Percentiles rank a stretch among this genome's conserved stretches.
Evolutionary conservation across 2,797 vertebrate species (phyloP).

Genomic region (Dipus sagitta): DNA sequence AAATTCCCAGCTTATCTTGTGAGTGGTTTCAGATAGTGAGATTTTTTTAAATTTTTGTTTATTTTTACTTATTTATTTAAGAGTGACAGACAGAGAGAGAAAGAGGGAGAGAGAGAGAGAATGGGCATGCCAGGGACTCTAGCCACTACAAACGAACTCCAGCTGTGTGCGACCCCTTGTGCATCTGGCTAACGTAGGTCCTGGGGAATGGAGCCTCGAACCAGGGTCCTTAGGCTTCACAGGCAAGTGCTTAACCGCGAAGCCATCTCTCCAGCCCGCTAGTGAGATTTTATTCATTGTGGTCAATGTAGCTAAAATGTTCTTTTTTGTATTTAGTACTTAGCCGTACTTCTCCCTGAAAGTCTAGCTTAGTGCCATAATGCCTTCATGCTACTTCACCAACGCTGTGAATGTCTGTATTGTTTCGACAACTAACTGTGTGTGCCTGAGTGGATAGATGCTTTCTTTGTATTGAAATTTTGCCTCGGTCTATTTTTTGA

Average conservation of each 20-base stretch:
- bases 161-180: too few species aligned
- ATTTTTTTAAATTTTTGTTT: too few species aligned
- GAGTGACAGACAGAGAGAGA: too few species aligned
- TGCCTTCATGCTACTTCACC: neutral
- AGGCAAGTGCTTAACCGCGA: too few species aligned
- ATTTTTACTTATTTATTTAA: too few species aligned
- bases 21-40: neutral
- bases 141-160: too few species aligned
- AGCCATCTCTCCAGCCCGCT: too few species aligned
- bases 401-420: neutral
- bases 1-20: neutral
- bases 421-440: neutral
- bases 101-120: too few species aligned
- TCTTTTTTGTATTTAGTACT: neutral
- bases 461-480: neutral
- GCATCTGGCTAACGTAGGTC: too few species aligned
- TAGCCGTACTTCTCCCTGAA: neutral
- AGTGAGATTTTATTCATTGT: neutral
- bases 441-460: neutral
- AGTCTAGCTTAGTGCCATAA: neutral
- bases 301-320: neutral
- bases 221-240: too few species aligned
- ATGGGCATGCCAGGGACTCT: too few species aligned
- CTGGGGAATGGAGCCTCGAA: too few species aligned
- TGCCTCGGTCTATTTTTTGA: slow-evolving; percentile 5